phyloP scores from a whole-genome alignment of 2,113 vertebrate species.

The Sander lucioperca region DNA sequence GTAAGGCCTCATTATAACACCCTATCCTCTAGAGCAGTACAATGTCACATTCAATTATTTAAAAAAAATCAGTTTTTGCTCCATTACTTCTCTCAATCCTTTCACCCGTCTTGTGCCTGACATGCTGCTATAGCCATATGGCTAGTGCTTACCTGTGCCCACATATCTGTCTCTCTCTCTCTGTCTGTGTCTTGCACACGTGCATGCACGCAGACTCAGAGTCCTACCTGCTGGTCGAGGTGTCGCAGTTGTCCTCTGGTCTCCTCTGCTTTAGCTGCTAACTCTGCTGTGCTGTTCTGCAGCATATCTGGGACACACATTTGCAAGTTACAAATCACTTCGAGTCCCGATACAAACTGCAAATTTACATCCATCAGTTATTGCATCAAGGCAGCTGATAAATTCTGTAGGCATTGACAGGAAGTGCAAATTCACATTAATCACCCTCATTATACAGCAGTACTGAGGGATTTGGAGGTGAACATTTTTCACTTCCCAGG shows the following conservation, averaged over 20 bases:
- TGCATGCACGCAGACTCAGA: slow-evolving; percentile 10
- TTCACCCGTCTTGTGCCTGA: slow-evolving; percentile 14
- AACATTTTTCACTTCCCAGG: slow-evolving; percentile 11
- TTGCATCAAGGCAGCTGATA: neutral
- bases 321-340: slow-evolving; percentile 37
- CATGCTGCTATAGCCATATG: slow-evolving; percentile 68
- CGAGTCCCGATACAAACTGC: neutral
- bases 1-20: neutral
- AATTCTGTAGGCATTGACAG: slow-evolving; percentile 8
- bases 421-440: slow-evolving; percentile 32
- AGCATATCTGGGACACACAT: slow-evolving; percentile 72
- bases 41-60: neutral
- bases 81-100: neutral
- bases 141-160: slow-evolving; percentile 45
- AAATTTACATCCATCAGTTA: slow-evolving; percentile 19
- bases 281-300: slow-evolving; percentile 78
- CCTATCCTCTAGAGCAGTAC: neutral
- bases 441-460: slow-evolving; percentile 18
- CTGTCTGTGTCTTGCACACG: neutral
- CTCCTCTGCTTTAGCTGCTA: slow-evolving; percentile 83
- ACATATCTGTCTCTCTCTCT: slow-evolving; percentile 26
- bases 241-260: slow-evolving; percentile 81
- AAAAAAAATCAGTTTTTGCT: neutral
- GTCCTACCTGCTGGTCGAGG: slow-evolving; percentile 83
- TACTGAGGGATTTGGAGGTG: neutral